These are phyloP conservation scores for Cepphus grylle DNA, from an alignment of 2,113 vertebrate genomes.

Conservation along the genomic window DNA sequence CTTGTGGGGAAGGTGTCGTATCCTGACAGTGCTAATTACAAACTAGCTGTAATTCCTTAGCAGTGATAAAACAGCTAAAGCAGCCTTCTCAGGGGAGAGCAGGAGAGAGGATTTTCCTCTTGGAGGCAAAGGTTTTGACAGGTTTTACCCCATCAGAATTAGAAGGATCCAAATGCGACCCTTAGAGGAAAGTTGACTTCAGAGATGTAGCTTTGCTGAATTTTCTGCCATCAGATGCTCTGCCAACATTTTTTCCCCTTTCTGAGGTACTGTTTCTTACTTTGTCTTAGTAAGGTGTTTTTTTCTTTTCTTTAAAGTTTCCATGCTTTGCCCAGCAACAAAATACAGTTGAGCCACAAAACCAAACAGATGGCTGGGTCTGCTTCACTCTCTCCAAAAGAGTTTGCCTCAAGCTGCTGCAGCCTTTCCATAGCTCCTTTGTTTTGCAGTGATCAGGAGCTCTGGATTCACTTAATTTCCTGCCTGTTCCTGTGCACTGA, in stretches of 20 bases:
- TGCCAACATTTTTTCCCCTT: background rate
- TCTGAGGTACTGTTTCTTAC: background rate
- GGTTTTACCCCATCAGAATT: background rate
- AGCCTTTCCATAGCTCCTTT: background rate
- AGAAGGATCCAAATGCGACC: background rate
- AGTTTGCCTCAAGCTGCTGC: background rate
- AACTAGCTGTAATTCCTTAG: background rate
- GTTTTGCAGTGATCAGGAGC: background rate
- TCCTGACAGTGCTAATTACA: background rate
- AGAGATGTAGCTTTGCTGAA: background rate
- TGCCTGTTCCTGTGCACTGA: background rate
- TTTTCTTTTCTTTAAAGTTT: background rate
- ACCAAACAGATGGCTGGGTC: background rate
- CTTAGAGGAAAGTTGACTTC: background rate
- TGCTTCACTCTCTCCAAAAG: background rate
- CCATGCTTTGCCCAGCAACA: background rate
- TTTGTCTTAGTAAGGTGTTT: background rate
- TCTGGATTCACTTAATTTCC: background rate
- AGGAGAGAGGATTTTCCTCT: background rate
- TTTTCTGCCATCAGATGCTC: background rate
- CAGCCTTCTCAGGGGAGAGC: background rate
- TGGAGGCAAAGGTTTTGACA: background rate
- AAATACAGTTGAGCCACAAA: slow-evolving; percentile 3
- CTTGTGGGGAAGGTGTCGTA: background rate
- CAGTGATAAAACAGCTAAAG: background rate